phyloP scores from a whole-genome alignment of 2,888 invertebrate genomes.

The Fissipunctia ypsillon region DNA sequence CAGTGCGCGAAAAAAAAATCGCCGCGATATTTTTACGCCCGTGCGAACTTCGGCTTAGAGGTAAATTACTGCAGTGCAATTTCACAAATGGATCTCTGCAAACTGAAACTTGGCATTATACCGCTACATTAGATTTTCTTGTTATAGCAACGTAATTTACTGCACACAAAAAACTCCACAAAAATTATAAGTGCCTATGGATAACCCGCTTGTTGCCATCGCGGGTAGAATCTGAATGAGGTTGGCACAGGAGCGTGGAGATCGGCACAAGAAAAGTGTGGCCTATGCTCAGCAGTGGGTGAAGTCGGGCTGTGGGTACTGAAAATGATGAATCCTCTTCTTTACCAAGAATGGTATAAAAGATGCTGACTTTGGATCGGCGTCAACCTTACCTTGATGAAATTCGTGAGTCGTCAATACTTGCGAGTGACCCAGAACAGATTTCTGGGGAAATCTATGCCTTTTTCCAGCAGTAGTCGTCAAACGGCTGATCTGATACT shows the following conservation, averaged over 20 bases:
- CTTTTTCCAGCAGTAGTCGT: neutral
- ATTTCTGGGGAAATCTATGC: neutral
- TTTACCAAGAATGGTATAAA: neutral
- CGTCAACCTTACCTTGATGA: neutral
- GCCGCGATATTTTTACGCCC: no score
- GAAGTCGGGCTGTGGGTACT: no score
- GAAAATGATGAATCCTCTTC: neutral
- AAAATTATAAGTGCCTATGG: neutral
- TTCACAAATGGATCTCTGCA: slow-evolving; percentile 35
- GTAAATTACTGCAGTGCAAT: slow-evolving; percentile 46
- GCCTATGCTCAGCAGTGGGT: no score
- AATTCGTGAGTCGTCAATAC: neutral
- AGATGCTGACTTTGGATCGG: neutral
- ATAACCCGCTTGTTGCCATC: no score
- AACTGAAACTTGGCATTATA: slow-evolving; percentile 24
- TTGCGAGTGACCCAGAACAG: neutral
- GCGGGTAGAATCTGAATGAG: no score
- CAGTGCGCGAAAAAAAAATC: no score
- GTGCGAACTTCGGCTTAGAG: no score
- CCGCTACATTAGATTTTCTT: slow-evolving; percentile 1
- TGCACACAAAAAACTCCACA: neutral
- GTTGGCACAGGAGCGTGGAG: no score
- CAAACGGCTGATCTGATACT: neutral
- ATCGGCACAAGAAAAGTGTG: no score
- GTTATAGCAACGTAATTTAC: slow-evolving; percentile 1